Evolutionary conservation across 2,797 vertebrate species (phyloP), one percentile per base, ranked within the genome.

Genomic region (Lagorchestes hirsutus): DNA sequence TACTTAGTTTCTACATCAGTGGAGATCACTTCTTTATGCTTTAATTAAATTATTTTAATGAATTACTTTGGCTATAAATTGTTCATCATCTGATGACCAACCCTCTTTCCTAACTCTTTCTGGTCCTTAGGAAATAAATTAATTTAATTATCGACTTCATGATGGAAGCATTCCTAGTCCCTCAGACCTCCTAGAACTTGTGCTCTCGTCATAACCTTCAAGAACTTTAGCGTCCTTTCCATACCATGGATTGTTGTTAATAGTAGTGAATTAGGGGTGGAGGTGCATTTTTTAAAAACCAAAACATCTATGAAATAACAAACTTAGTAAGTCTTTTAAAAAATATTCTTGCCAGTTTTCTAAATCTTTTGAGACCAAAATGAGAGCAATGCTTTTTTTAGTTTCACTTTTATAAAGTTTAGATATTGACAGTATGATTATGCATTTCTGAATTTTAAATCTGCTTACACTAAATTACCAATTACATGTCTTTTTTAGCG

Each of bases 361-460:
- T 6, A 22, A 9, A 62, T 31, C n/a, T 74, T 74, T 74, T 54
- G 82, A 94, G 96, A 91, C 18, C 6, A 93, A 46, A 57, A 54
- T 91, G 95, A 97, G 94, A 52, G 28, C 31, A 59, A 90, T 95
- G 0, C 46, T 96, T 95, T 96, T 91, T 62, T 92, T 93, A 28
- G 5, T 90, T 93, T 90, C 29, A n/a, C 34, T 67, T 90, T 95
- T 91, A 67, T 58, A 5, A n/a, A 82, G 93, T 40, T 22, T 46
- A 40, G 67, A 40, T 40, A 40, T 74, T 74, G 67, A 74, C 6
- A 40, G 18, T 74, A 74, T 40, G 18, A 74, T 40, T 22, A 34
- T 97, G 5, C 28, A 55, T 96, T 95, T 96, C 34, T 93, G 82
- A 94, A 92, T 96, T 67, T 67, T 67, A 67, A 67, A 92, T 67